These are phyloP conservation scores for Nemapogon koenigi DNA, from an alignment of 2,888 invertebrate species.

Conservation along the genomic window DNA sequence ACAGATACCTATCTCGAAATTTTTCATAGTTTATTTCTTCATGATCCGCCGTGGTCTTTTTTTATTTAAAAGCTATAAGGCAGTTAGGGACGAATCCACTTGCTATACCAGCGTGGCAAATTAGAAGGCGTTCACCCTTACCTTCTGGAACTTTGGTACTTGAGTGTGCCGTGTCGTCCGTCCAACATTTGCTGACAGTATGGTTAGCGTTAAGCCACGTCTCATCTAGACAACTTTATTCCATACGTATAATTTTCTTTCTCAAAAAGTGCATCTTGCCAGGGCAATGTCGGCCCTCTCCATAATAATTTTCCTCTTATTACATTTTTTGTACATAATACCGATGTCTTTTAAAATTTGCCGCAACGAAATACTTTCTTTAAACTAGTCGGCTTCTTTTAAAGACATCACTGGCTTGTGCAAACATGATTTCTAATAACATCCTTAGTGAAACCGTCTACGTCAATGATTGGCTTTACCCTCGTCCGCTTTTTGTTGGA, in stretches of 20 bases:
- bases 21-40: too few relatives aligned
- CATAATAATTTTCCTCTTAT: slow-evolving; percentile 3
- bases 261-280: slow-evolving; percentile 1
- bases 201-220: slow-evolving; percentile 4
- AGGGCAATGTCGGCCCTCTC: neutral
- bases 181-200: too few relatives aligned
- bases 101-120: too few relatives aligned
- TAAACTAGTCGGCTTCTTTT: slow-evolving; percentile 13
- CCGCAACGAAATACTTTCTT: slow-evolving; percentile 13
- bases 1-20: too few relatives aligned
- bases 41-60: too few relatives aligned
- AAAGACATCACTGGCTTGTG: slow-evolving; percentile 7
- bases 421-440: slow-evolving; percentile 5
- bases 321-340: slow-evolving; percentile 12
- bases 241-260: neutral
- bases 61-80: too few relatives aligned
- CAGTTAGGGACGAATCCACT: too few relatives aligned
- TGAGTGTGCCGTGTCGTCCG: too few relatives aligned
- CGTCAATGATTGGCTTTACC: slow-evolving; percentile 6
- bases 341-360: slow-evolving; percentile 12
- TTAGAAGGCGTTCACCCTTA: too few relatives aligned
- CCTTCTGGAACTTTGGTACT: too few relatives aligned
- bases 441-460: slow-evolving; percentile 7
- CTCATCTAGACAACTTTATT: slow-evolving; percentile 4
- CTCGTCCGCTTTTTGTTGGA: slow-evolving; percentile 12